Evolutionary conservation across 2,888 invertebrate species (phyloP).

Genomic region (Rapana venosa): DNA sequence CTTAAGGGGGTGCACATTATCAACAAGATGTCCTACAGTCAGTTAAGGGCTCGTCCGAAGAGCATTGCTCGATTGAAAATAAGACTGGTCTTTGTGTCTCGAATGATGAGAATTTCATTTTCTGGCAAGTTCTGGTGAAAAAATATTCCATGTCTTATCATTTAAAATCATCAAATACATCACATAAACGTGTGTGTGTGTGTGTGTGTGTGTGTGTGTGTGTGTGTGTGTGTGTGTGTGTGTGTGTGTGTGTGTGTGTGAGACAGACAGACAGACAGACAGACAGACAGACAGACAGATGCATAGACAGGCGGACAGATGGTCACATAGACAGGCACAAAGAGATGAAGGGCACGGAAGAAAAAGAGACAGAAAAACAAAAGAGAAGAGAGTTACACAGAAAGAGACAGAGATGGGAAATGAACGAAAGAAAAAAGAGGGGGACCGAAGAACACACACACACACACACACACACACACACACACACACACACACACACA

Average conservation of each 20-base stretch:
- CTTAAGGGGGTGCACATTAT: too few relatives aligned
- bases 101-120: too few relatives aligned
- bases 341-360: not conserved
- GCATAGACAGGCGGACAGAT: not conserved
- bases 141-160: too few relatives aligned
- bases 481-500: not conserved
- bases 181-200: not conserved
- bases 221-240: not conserved
- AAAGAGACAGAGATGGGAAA: not conserved
- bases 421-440: not conserved
- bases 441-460: not conserved
- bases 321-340: not conserved
- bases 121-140: too few relatives aligned
- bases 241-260: not conserved
- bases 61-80: too few relatives aligned
- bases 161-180: too few relatives aligned
- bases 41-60: too few relatives aligned
- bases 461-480: slow-evolving; percentile 1
- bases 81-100: too few relatives aligned
- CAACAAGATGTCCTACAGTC: too few relatives aligned
- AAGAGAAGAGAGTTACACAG: not conserved
- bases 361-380: not conserved
- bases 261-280: too few relatives aligned
- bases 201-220: slow-evolving; percentile 3
- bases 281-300: not conserved